Conservation (phyloP, 2,888 invertebrate species). For the Tricholauxania praeusta region DNA sequence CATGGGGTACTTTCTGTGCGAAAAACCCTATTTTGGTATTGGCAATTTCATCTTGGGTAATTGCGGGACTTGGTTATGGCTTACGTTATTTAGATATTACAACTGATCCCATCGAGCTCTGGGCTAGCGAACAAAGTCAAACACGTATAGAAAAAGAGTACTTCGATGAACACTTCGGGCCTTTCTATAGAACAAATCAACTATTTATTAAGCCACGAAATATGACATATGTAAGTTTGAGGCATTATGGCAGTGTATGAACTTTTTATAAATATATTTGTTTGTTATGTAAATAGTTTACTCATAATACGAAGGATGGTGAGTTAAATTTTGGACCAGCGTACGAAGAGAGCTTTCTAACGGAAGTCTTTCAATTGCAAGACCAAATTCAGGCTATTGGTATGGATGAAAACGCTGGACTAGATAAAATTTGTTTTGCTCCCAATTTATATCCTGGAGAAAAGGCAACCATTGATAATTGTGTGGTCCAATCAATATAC, state of each 20-base stretch:
- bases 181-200: conserved; percentile 91
- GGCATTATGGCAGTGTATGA: background rate
- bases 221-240: conserved; percentile 69
- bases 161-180: conserved; percentile 88
- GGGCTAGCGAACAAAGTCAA: conserved; percentile 87
- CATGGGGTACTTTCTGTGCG: conserved; percentile 74
- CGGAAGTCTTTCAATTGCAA: conserved; percentile 79
- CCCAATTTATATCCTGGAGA: conserved; percentile 79
- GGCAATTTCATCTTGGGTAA: conserved; percentile 74
- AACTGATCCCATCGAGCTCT: conserved; percentile 91
- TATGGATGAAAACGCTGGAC: conserved; percentile 70
- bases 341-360: conserved; percentile 80
- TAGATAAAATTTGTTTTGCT: conserved; percentile 84
- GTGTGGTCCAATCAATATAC: conserved; percentile 85
- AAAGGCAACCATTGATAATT: conserved; percentile 72
- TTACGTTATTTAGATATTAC: conserved; percentile 77
- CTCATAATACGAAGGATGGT: conserved; percentile 66
- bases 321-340: conserved; percentile 80
- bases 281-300: conserved; percentile 53
- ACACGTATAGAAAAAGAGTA: conserved; percentile 87
- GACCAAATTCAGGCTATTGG: conserved; percentile 73
- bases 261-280: background rate
- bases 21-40: conserved; percentile 75
- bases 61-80: conserved; percentile 75
- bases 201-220: conserved; percentile 81